phyloP scores from a whole-genome alignment of 1,140 invertebrate species.

The Fopius arisanus region DNA sequence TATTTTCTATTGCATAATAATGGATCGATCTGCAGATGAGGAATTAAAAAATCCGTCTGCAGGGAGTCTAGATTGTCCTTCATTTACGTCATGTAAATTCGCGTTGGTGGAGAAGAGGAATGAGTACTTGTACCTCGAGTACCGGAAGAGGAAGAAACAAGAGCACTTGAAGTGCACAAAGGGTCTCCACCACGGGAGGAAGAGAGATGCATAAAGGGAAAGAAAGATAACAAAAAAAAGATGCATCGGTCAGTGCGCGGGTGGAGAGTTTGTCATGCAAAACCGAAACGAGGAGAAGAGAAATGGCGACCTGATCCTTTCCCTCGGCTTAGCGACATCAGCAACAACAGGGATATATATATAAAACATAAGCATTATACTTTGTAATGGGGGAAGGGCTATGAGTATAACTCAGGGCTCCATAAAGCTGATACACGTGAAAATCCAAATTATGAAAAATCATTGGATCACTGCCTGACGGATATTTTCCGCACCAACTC shows the following conservation, averaged over 20 bases:
- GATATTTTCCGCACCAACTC: not conserved
- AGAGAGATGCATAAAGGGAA: not conserved
- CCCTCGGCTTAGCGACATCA: constrained; percentile 7
- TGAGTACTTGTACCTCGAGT: not conserved
- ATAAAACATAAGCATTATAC: constrained; percentile 55
- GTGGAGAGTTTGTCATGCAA: not conserved
- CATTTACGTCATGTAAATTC: constrained; percentile 15
- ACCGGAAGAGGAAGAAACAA: constrained; percentile 16
- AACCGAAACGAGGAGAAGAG: not conserved
- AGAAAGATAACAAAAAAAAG: not conserved
- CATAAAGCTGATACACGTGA: not conserved
- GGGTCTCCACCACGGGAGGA: not conserved
- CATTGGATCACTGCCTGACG: not conserved
- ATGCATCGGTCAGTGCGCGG: constrained; percentile 24
- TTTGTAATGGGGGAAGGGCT: constrained; percentile 48
- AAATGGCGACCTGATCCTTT: not conserved
- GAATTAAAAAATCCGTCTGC: not conserved
- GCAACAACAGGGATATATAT: constrained; percentile 31
- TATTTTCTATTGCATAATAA: not conserved
- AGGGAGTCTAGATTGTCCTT: not conserved
- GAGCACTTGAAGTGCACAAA: not conserved
- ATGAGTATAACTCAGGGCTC: not conserved
- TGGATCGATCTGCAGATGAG: not conserved
- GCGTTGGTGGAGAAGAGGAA: constrained; percentile 1
- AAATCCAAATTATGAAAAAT: constrained; percentile 23